Base-by-base conservation (phyloP, 64 coral and sea anemone species). In the Trachythela sp. region DNA sequence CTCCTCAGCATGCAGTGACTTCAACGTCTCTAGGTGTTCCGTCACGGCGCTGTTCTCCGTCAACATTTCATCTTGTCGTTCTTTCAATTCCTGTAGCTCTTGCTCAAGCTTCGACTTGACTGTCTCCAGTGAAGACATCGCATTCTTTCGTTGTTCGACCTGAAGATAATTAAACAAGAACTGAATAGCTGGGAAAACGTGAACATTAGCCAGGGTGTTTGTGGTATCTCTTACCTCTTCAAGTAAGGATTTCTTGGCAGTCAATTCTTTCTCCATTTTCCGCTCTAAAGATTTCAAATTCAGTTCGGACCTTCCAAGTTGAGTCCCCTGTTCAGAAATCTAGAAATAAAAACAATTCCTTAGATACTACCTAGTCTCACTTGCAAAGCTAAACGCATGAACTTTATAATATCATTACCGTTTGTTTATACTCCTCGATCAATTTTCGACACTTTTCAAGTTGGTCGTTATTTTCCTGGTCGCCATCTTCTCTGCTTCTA, bases 71-170 rank as follows among this genome's bases (percentile, higher is more conserved):
- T 99, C 96, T 7, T 88, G 92, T 18, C 90, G 91, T 83, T 99
- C 93, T 83, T 68, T 89, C 8, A 88, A 88, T 10, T 86, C 48
- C 36, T 94, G 93, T 5, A 99, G 89, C 20, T 89, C 94, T 91
- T 99, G 93, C 84, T 99, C 94, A 29, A 99, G 91, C 60, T 95
- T 90, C 86, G 94, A 95, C 71, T 99, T 94, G 1, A 64, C 91
- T 24, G 87, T 88, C 86, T 95, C 92, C 29, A 99, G 84, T 22
- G 85, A 83, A 42, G 86, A 84, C 24, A 92, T 49, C 1, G 85
- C 34, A 7, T 41, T 87, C 48, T 43, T 59, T 76, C 42, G 42
- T 40, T 86, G 39, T 39, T 92, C 90, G 88, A 92, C 64, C 90
- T 92, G n/a, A 2, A 84, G 36, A 36, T 29, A 64, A 59, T 22